Percentiles rank a stretch among this genome's conserved stretches.
phyloP scores from a whole-genome alignment of 2,888 invertebrate genomes.

The Pyralis farinalis region DNA sequence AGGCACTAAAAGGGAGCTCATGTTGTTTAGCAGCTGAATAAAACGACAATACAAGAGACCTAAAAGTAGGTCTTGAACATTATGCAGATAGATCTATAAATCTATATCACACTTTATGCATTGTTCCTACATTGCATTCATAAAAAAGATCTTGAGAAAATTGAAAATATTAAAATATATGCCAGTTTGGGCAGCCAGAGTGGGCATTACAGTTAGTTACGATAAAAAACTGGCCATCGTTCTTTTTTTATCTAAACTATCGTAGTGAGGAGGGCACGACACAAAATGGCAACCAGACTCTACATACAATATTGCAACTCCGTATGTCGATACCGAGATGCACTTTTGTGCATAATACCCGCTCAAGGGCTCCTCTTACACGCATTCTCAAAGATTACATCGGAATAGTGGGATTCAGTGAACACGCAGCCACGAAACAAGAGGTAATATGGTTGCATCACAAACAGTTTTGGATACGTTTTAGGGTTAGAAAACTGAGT shows the following conservation, averaged over 20 bases:
- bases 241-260: conserved; percentile 73
- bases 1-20: no score
- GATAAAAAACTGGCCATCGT: conserved; percentile 52
- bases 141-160: no score
- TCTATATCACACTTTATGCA: no score
- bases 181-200: conserved; percentile 23
- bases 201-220: conserved; percentile 41
- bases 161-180: no score
- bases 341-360: conserved; percentile 29
- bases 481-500: conserved; percentile 61
- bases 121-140: no score
- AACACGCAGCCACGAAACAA: conserved; percentile 41
- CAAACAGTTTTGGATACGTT: conserved; percentile 56
- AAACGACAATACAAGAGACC: background rate
- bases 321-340: conserved; percentile 50
- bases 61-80: conserved; percentile 31
- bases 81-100: no score
- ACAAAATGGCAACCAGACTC: conserved; percentile 77
- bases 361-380: conserved; percentile 35
- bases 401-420: conserved; percentile 43
- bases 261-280: conserved; percentile 71
- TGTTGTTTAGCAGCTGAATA: no score
- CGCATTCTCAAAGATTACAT: conserved; percentile 44
- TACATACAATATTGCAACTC: conserved; percentile 71
- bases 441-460: conserved; percentile 76